A percentile compares a stretch with the other conserved stretches of the same genome.
phyloP scores from a whole-genome alignment of 1,140 invertebrate species.

The Bombus soroeensis region DNA sequence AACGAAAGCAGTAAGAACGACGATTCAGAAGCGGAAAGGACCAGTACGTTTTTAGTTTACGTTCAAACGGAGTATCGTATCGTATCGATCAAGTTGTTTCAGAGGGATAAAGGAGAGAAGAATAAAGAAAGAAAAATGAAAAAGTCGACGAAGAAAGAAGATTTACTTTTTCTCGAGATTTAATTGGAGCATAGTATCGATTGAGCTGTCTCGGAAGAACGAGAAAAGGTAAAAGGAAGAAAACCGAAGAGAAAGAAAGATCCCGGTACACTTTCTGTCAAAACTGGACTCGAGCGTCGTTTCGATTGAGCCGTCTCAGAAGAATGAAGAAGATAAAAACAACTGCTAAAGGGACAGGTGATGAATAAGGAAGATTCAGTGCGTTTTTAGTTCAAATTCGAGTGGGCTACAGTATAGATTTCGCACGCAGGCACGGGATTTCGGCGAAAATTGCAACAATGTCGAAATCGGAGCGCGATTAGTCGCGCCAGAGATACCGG shows the following conservation, averaged over 20 bases:
- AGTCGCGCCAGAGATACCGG: background rate
- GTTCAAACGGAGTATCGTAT: no score
- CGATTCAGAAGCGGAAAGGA: background rate
- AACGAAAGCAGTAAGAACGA: background rate
- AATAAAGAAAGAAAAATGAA: background rate
- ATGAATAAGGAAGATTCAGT: fast-evolving
- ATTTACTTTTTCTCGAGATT: background rate
- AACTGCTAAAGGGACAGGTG: no score
- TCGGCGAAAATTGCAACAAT: background rate
- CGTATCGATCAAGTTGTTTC: no score
- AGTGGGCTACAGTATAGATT: conserved; percentile 42
- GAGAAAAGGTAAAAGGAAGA: background rate
- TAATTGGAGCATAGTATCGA: background rate
- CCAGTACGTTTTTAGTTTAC: no score
- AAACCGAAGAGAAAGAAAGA: background rate
- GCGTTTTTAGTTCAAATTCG: background rate
- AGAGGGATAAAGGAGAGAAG: no score
- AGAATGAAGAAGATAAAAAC: background rate
- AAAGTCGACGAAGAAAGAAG: background rate
- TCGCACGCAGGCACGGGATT: conserved; percentile 2
- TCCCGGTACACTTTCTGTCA: fast-evolving
- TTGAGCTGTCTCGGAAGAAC: background rate
- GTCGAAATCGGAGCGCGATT: conserved; percentile 23
- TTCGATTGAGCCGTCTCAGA: background rate
- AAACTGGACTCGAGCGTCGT: background rate